Percentiles rank a stretch among this genome's conserved stretches.
These are phyloP conservation scores for Hyperoplus lanceolatus DNA, from an alignment of 2,797 vertebrate genomes.

Conservation along the genomic window DNA sequence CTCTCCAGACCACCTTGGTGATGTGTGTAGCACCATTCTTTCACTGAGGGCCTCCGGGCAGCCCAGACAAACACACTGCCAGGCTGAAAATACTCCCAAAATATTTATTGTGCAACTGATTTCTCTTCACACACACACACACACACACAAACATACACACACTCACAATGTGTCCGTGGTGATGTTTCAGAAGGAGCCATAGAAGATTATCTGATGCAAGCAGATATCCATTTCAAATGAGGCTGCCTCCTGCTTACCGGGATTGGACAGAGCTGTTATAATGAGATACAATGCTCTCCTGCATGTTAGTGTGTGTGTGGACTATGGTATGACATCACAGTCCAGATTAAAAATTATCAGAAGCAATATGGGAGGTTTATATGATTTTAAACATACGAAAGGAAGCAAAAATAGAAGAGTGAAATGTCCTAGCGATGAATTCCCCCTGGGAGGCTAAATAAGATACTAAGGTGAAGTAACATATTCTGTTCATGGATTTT, in stretches of 20 bases:
- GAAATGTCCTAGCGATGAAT: too few species aligned
- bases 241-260: conserved; percentile 38
- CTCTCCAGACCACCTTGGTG: conserved; percentile 81
- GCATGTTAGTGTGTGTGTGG: background rate
- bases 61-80: conserved; percentile 60
- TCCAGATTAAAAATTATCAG: conserved; percentile 6
- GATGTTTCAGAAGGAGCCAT: conserved; percentile 54
- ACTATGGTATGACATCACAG: conserved; percentile 6
- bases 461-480: too few species aligned
- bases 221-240: conserved; percentile 67
- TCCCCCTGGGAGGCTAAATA: too few species aligned
- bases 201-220: conserved; percentile 67
- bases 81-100: conserved; percentile 71
- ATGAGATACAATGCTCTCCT: background rate
- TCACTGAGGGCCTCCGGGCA: conserved; percentile 51
- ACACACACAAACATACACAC: too few species aligned
- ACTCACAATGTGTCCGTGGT: conserved; percentile 36
- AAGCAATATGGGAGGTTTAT: background rate
- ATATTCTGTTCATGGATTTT: too few species aligned
- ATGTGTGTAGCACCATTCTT: conserved; percentile 71
- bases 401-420: too few species aligned
- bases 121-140: conserved; percentile 25
- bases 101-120: conserved; percentile 64
- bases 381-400: background rate
- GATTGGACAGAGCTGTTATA: background rate